Percentiles rank a stretch among this genome's conserved stretches.
Evolutionary conservation across 92 coral and sea anemone species (phyloP).

Genomic region (Diadumene lineata): DNA sequence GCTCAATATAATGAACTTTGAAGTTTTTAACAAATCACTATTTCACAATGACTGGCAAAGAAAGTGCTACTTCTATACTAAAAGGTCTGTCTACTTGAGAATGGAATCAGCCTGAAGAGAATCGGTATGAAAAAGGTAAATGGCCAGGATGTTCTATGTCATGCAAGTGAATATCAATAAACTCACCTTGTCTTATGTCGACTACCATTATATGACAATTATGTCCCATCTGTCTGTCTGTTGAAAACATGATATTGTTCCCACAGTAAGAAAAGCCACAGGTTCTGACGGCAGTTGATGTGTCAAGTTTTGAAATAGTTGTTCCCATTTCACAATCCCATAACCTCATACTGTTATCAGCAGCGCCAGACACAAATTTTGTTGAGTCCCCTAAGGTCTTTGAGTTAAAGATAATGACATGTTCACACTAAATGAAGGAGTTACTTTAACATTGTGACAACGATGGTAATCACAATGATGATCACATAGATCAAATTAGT

Average conservation of each 20-base stretch:
- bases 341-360: conserved; percentile 88
- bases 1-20: too few relatives aligned
- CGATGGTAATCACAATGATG: too few relatives aligned
- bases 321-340: conserved; percentile 98
- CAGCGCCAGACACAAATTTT: conserved; percentile 86
- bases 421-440: background rate
- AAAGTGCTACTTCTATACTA: too few relatives aligned
- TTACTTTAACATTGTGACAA: background rate
- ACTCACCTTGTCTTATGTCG: conserved; percentile 84
- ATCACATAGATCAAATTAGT: too few relatives aligned
- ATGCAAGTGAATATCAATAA: background rate
- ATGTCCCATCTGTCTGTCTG: conserved; percentile 98
- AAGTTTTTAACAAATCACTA: too few relatives aligned
- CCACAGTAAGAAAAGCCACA: conserved; percentile 96
- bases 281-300: conserved; percentile 90
- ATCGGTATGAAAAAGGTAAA: too few relatives aligned
- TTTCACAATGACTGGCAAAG: too few relatives aligned
- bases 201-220: conserved; percentile 69
- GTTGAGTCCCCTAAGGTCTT: conserved; percentile 72
- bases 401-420: conserved; percentile 8
- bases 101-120: too few relatives aligned
- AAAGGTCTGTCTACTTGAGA: too few relatives aligned
- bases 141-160: too few relatives aligned
- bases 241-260: conserved; percentile 78
- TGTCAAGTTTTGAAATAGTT: conserved; percentile 82